A percentile compares a stretch with the other conserved stretches of the same genome.
These are phyloP conservation scores for Drosophila nikananu DNA, from an alignment of 1,140 invertebrate genomes.

Conservation along the genomic window DNA sequence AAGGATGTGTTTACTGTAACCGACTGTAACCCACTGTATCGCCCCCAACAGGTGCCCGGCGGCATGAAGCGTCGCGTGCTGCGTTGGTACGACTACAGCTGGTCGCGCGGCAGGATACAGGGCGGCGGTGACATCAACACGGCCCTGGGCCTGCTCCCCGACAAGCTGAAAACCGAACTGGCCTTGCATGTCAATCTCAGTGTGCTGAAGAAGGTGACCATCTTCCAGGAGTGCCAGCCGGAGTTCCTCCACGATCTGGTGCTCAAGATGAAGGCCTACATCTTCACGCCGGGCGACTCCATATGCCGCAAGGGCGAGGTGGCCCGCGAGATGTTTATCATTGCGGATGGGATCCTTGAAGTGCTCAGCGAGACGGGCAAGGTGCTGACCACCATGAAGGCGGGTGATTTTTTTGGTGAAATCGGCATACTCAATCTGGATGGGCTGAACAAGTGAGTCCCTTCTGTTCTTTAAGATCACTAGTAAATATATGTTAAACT, in stretches of 20 bases:
- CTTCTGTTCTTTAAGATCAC: no score
- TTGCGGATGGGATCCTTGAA: slow-evolving; percentile 98
- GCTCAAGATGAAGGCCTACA: slow-evolving; percentile 98
- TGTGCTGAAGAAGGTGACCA: slow-evolving; percentile 96
- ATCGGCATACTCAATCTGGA: slow-evolving; percentile 98
- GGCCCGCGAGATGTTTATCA: slow-evolving; percentile 99
- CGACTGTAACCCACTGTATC: no score
- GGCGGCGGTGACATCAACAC: slow-evolving; percentile 98
- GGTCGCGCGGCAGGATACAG: slow-evolving; percentile 98
- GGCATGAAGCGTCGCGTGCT: slow-evolving; percentile 97
- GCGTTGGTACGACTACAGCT: slow-evolving; percentile 98
- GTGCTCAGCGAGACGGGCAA: slow-evolving; percentile 97
- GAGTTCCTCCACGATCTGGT: slow-evolving; percentile 98
- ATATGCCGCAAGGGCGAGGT: slow-evolving; percentile 97
- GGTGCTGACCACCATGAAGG: slow-evolving; percentile 97
- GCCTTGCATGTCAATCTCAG: slow-evolving; percentile 98
- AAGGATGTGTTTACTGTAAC: no score
- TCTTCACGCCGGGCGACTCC: slow-evolving; percentile 98
- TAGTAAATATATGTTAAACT: no score
- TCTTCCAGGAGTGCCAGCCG: slow-evolving; percentile 96
- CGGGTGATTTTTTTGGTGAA: slow-evolving; percentile 99
- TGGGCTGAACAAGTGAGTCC: slow-evolving; percentile 95
- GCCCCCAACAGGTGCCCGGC: slow-evolving; percentile 90
- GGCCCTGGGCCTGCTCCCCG: slow-evolving; percentile 95
- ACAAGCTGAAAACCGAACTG: slow-evolving; percentile 98